Evolutionary conservation across 2,113 vertebrate species (phyloP).

Genomic region (Catharus bicknelli): DNA sequence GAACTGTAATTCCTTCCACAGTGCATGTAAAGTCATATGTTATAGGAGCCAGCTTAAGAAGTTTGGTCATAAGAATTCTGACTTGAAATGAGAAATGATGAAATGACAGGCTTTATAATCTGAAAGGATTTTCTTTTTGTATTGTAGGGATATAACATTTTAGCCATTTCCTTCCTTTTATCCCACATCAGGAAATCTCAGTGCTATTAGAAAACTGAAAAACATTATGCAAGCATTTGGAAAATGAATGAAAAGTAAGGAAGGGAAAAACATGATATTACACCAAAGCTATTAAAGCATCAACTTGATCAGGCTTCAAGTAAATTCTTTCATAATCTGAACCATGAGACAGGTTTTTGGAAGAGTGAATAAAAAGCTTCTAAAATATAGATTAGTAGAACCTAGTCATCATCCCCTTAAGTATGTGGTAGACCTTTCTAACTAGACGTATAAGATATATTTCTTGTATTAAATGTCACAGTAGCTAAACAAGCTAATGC

Average conservation of each 20-base stretch:
- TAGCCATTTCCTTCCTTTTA: slow-evolving; percentile 17
- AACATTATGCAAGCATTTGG: slow-evolving; percentile 22
- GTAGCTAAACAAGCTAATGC: slow-evolving; percentile 65
- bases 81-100: slow-evolving; percentile 62
- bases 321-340: slow-evolving; percentile 42
- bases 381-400: slow-evolving; percentile 47
- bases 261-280: slow-evolving; percentile 14
- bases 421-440: slow-evolving; percentile 52
- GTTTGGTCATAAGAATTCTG: slow-evolving; percentile 43
- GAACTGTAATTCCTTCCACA: slow-evolving; percentile 45
- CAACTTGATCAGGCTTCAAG: slow-evolving; percentile 40
- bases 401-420: slow-evolving; percentile 50
- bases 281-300: slow-evolving; percentile 24
- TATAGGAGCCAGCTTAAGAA: slow-evolving; percentile 39
- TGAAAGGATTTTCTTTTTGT: slow-evolving; percentile 47
- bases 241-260: slow-evolving; percentile 44
- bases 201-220: slow-evolving; percentile 51
- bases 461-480: slow-evolving; percentile 64
- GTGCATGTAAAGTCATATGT: slow-evolving; percentile 20
- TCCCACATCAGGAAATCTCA: slow-evolving; percentile 27
- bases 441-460: slow-evolving; percentile 29
- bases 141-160: slow-evolving; percentile 25
- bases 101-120: slow-evolving; percentile 63
- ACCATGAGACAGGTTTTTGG: slow-evolving; percentile 22
- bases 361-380: slow-evolving; percentile 48